Percentiles rank a stretch among this genome's conserved stretches.
Conservation (phyloP, 2,797 vertebrate species). For the Pipistrellus pipistrellus region DNA sequence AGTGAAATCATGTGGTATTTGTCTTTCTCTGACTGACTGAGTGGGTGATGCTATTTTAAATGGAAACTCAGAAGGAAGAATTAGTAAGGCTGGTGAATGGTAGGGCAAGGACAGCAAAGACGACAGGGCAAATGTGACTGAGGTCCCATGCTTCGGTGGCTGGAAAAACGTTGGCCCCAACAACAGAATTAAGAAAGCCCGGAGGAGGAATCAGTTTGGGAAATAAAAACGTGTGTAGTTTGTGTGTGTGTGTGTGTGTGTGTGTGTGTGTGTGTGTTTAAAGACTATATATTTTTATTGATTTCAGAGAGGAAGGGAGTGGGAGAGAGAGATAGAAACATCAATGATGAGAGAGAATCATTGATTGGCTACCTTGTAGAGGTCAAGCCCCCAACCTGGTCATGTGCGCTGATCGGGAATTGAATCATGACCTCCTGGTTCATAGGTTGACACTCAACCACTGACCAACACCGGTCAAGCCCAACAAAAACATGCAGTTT, state of each 20-base stretch:
- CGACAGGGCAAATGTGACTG: not conserved
- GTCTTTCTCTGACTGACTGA: not conserved
- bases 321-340: too few relatives aligned
- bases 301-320: too few relatives aligned
- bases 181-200: constrained; percentile 6
- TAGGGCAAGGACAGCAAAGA: not conserved
- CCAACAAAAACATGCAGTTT: not conserved
- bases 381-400: too few relatives aligned
- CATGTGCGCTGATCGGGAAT: too few relatives aligned
- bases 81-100: not conserved
- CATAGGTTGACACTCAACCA: too few relatives aligned
- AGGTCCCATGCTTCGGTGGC: not conserved
- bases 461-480: too few relatives aligned
- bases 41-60: not conserved
- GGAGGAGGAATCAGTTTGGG: not conserved
- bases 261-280: too few relatives aligned
- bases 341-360: too few relatives aligned
- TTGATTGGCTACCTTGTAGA: too few relatives aligned
- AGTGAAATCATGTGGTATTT: not conserved
- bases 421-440: too few relatives aligned
- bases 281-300: too few relatives aligned
- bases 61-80: not conserved
- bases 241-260: too few relatives aligned
- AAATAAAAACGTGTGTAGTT: not conserved
- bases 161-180: not conserved